Percentiles rank a stretch among this genome's conserved stretches.
Evolutionary conservation across 2,888 invertebrate genomes (phyloP).

Genomic region (Dasypogon diadema): DNA sequence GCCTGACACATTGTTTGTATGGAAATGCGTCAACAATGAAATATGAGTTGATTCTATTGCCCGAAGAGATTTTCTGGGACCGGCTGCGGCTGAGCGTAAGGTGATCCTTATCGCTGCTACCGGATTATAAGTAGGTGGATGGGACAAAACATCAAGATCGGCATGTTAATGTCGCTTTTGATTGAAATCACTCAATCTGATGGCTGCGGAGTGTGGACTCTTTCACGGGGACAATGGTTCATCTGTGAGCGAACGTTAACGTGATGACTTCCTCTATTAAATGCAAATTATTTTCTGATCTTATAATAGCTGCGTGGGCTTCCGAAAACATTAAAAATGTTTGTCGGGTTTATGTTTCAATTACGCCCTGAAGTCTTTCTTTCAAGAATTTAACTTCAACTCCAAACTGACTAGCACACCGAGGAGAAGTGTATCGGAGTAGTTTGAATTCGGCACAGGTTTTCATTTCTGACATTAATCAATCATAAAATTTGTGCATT

Average conservation of each 20-base stretch:
- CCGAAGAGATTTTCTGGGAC: constrained; percentile 34
- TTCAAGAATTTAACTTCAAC: no score
- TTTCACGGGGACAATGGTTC: constrained; percentile 42
- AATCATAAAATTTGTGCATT: no score
- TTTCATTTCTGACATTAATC: no score
- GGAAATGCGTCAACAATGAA: constrained; percentile 48
- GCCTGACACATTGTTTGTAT: constrained; percentile 39
- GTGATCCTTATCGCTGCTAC: constrained; percentile 39
- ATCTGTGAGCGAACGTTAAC: constrained; percentile 38
- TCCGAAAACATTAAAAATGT: neutral
- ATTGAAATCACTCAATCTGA: constrained; percentile 43
- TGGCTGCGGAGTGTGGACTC: constrained; percentile 4
- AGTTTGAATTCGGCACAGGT: no score
- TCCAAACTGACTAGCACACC: no score
- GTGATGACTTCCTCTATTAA: constrained; percentile 50
- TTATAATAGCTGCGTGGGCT: constrained; percentile 42
- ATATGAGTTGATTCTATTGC: constrained; percentile 33
- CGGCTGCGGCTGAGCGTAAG: constrained; percentile 7
- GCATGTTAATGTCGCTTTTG: constrained; percentile 43
- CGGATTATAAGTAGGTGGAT: constrained; percentile 37
- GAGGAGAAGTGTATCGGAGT: no score
- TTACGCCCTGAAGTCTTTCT: constrained; percentile 21
- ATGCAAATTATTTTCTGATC: constrained; percentile 42
- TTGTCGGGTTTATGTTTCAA: constrained; percentile 29
- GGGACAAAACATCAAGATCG: constrained; percentile 35